Conservation (phyloP, 2,113 vertebrate genomes). For the Daubentonia madagascariensis region DNA sequence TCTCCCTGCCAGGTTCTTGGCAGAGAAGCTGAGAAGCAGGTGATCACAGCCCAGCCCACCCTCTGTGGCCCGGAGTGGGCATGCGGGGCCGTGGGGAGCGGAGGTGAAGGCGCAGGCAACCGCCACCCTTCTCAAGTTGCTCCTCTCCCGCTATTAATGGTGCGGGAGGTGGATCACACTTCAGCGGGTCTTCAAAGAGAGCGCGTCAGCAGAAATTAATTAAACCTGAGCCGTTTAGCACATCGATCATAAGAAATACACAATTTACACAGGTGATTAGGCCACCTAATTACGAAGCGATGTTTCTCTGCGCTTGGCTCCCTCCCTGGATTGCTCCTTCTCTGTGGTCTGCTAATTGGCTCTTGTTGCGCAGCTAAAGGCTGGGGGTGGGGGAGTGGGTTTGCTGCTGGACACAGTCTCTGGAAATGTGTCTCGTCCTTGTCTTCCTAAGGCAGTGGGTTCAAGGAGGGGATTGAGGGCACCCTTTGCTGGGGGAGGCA, state of each 20-base stretch:
- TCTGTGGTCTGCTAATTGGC: neutral
- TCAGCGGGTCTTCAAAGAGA: constrained; percentile 58
- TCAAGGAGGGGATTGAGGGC: neutral
- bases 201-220: constrained; percentile 66
- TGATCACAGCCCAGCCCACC: neutral
- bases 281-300: constrained; percentile 63
- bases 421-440: neutral
- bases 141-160: constrained; percentile 8
- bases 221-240: constrained; percentile 64
- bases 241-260: constrained; percentile 75
- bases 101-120: neutral
- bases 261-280: constrained; percentile 76
- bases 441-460: neutral
- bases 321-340: constrained; percentile 31
- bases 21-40: neutral
- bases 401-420: neutral
- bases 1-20: neutral
- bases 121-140: neutral
- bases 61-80: too few relatives aligned
- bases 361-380: neutral
- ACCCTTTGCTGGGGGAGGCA: neutral
- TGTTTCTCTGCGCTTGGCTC: constrained; percentile 13
- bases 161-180: constrained; percentile 30
- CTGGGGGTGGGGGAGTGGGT: neutral
- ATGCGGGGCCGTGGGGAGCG: accelerated